Evolutionary conservation across 1,140 invertebrate genomes (phyloP).

Genomic region (Scaptomyza graminum): DNA sequence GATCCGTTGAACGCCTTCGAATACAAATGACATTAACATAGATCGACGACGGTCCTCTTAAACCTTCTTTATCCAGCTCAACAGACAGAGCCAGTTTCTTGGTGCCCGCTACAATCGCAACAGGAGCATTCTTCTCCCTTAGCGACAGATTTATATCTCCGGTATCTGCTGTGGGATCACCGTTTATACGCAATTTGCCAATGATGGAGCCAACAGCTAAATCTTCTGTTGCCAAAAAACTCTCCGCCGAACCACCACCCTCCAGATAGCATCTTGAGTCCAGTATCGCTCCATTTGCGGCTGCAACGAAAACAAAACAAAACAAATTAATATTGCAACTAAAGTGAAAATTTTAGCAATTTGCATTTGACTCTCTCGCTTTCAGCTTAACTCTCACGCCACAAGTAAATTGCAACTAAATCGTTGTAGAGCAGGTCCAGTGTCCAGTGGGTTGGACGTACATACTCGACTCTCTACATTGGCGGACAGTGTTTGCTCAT

Average conservation of each 20-base stretch:
- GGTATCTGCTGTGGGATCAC: slow-evolving; percentile 87
- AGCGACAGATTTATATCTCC: slow-evolving; percentile 92
- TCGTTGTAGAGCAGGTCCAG: slow-evolving; percentile 28
- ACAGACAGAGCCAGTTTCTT: slow-evolving; percentile 92
- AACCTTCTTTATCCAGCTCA: slow-evolving; percentile 93
- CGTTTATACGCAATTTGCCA: slow-evolving; percentile 90
- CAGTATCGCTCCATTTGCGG: slow-evolving; percentile 85
- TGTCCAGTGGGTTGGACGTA: slow-evolving; percentile 58
- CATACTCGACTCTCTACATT: slow-evolving; percentile 44
- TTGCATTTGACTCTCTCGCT: slow-evolving; percentile 42
- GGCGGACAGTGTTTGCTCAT: slow-evolving; percentile 61
- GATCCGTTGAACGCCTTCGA: slow-evolving; percentile 90
- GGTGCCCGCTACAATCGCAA: slow-evolving; percentile 89
- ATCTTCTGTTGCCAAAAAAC: slow-evolving; percentile 95
- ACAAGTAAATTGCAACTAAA: slow-evolving; percentile 59
- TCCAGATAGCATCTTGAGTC: slow-evolving; percentile 95
- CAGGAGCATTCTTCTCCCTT: slow-evolving; percentile 91
- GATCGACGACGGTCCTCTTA: slow-evolving; percentile 91
- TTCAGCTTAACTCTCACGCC: slow-evolving; percentile 40
- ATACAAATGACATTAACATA: slow-evolving; percentile 94
- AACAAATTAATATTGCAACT: slow-evolving; percentile 11
- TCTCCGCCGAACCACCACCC: slow-evolving; percentile 94
- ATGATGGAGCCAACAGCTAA: slow-evolving; percentile 90
- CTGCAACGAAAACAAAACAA: slow-evolving; percentile 50
- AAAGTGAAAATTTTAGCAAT: slow-evolving; percentile 25